Conservation (phyloP, 2,888 invertebrate genomes). For the Halictus ligatus region DNA sequence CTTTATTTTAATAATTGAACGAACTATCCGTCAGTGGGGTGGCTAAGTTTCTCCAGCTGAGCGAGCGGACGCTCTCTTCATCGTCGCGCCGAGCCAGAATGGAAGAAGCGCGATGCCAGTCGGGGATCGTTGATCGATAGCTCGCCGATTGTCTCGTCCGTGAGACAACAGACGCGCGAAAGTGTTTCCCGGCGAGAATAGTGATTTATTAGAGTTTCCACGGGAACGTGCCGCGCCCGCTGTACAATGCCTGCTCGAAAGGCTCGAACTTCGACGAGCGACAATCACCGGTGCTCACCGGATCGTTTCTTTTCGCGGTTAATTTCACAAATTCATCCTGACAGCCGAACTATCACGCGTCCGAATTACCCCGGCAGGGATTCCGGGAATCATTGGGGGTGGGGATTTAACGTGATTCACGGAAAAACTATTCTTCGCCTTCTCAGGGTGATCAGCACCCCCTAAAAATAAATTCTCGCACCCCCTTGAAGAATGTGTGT, state of each 20-base stretch:
- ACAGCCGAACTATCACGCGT: constrained; percentile 23
- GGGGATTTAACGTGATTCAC: background rate
- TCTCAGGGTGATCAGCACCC: too few species aligned
- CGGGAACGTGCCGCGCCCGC: constrained; percentile 8
- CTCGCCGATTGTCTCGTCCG: constrained; percentile 24
- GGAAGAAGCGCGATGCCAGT: constrained; percentile 17
- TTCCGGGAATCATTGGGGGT: too few species aligned
- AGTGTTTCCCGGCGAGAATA: constrained; percentile 58
- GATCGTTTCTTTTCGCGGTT: constrained; percentile 39
- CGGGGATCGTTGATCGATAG: constrained; percentile 44
- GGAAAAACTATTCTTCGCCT: too few species aligned
- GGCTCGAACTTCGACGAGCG: constrained; percentile 34
- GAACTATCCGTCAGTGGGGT: constrained; percentile 55
- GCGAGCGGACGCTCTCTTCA: background rate
- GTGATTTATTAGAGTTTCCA: constrained; percentile 52
- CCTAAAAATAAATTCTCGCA: too few species aligned
- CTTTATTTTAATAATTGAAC: constrained; percentile 75
- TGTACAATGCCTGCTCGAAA: constrained; percentile 48
- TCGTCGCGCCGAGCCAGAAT: background rate
- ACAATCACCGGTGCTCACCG: constrained; percentile 31
- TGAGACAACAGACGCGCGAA: constrained; percentile 50
- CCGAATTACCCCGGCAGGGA: constrained; percentile 13
- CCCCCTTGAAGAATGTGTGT: too few species aligned
- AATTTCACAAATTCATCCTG: constrained; percentile 43
- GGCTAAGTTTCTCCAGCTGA: constrained; percentile 47